Conservation (phyloP, 2,113 vertebrate genomes). For the Saguinus imperator region DNA sequence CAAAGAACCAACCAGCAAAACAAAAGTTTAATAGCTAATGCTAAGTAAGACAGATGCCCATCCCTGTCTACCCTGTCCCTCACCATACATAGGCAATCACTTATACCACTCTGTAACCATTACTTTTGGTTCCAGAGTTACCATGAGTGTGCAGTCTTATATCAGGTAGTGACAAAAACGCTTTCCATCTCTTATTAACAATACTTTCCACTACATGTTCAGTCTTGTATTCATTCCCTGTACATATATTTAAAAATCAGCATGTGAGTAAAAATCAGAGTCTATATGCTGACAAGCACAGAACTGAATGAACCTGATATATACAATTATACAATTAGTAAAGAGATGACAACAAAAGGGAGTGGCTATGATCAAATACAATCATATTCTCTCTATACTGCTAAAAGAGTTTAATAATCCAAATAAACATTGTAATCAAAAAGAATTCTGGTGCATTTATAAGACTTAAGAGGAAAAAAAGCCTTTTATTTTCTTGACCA, state of each 20-base stretch:
- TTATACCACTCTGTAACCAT: neutral
- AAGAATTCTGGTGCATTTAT: conserved; percentile 59
- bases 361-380: conserved; percentile 84
- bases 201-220: neutral
- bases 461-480: conserved; percentile 15
- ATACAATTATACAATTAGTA: neutral
- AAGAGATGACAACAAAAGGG: neutral
- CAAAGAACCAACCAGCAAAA: neutral
- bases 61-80: neutral
- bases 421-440: conserved; percentile 57
- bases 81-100: neutral
- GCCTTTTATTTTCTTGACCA: conserved; percentile 58
- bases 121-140: neutral
- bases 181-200: neutral
- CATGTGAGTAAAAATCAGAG: conserved; percentile 78
- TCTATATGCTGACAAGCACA: conserved; percentile 78
- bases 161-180: neutral
- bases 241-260: conserved; percentile 79
- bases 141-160: neutral
- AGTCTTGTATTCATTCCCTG: conserved; percentile 19
- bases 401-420: conserved; percentile 52
- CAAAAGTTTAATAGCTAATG: neutral
- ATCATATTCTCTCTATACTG: conserved; percentile 79
- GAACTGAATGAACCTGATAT: conserved; percentile 82
- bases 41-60: neutral